Evolutionary conservation across 2,888 invertebrate species (phyloP).

Genomic region (Drosophila hawaiiensis): DNA sequence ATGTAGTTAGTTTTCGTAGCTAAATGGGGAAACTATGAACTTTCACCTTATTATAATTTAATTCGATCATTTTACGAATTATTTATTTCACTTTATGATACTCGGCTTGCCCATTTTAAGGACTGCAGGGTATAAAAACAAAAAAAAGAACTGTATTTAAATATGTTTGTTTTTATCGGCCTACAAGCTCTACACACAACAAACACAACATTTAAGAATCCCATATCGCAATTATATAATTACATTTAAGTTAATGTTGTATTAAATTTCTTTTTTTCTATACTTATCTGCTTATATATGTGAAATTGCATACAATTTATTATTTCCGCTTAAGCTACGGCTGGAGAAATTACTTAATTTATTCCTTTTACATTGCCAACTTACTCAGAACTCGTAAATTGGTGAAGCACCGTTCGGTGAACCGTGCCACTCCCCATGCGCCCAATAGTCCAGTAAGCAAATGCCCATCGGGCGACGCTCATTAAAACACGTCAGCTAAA

Average conservation of each 20-base stretch:
- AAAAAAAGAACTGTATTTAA: constrained; percentile 1
- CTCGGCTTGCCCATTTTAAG: neutral
- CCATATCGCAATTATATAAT: constrained; percentile 46
- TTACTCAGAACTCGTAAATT: constrained; percentile 55
- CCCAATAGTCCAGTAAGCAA: constrained; percentile 12
- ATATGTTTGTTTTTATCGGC: neutral
- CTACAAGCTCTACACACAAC: constrained; percentile 8
- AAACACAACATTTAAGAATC: constrained; percentile 29
- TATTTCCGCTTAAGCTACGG: constrained; percentile 24
- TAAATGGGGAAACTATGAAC: neutral
- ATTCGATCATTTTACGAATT: neutral
- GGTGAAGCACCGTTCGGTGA: constrained; percentile 60
- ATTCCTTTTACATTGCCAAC: constrained; percentile 28
- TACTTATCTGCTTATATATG: constrained; percentile 5
- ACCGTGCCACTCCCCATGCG: constrained; percentile 34
- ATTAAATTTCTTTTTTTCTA: constrained; percentile 20
- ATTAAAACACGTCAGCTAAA: constrained; percentile 68
- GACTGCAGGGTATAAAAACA: constrained; percentile 6
- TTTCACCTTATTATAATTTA: neutral
- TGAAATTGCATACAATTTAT: constrained; percentile 43
- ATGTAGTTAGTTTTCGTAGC: neutral
- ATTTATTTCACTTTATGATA: neutral
- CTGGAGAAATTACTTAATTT: constrained; percentile 38
- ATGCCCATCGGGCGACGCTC: constrained; percentile 41
- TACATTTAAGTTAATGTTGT: constrained; percentile 23